A percentile compares a stretch with the other conserved stretches of the same genome.
These are phyloP conservation scores for Perizoma affinitatum DNA, from an alignment of 2,888 invertebrate genomes.

Conservation along the genomic window DNA sequence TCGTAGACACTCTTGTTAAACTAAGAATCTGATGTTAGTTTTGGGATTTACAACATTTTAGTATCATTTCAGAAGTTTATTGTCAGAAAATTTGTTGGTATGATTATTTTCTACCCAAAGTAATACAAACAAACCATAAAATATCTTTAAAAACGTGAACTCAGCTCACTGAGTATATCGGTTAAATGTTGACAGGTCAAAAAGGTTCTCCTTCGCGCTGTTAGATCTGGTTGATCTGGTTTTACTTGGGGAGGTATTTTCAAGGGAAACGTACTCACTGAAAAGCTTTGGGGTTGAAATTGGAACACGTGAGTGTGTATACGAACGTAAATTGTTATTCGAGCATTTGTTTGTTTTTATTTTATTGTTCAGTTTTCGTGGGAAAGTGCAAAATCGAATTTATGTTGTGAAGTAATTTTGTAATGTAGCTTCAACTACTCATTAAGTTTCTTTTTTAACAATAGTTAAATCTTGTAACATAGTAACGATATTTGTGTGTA, in stretches of 20 bases:
- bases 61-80: conserved; percentile 61
- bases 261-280: conserved; percentile 58
- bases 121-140: conserved; percentile 11
- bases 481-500: conserved; percentile 64
- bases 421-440: conserved; percentile 50
- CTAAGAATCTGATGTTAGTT: conserved; percentile 74
- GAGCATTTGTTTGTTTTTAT: conserved; percentile 49
- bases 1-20: conserved; percentile 74
- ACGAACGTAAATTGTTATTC: conserved; percentile 75
- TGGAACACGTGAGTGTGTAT: conserved; percentile 63
- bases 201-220: conserved; percentile 2
- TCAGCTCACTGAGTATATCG: not conserved
- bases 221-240: conserved; percentile 18
- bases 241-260: conserved; percentile 18
- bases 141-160: not conserved
- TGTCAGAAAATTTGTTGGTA: conserved; percentile 43
- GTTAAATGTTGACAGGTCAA: not conserved
- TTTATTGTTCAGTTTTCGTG: conserved; percentile 54
- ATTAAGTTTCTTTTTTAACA: conserved; percentile 69
- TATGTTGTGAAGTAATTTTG: conserved; percentile 43
- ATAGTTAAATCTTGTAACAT: conserved; percentile 67
- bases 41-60: conserved; percentile 72
- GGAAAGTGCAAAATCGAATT: conserved; percentile 63
- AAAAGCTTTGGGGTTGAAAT: conserved; percentile 42
- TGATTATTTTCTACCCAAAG: conserved; percentile 31